These are phyloP conservation scores for Polydrusus pterygomalis DNA, from an alignment of 2,888 invertebrate genomes.

Conservation along the genomic window DNA sequence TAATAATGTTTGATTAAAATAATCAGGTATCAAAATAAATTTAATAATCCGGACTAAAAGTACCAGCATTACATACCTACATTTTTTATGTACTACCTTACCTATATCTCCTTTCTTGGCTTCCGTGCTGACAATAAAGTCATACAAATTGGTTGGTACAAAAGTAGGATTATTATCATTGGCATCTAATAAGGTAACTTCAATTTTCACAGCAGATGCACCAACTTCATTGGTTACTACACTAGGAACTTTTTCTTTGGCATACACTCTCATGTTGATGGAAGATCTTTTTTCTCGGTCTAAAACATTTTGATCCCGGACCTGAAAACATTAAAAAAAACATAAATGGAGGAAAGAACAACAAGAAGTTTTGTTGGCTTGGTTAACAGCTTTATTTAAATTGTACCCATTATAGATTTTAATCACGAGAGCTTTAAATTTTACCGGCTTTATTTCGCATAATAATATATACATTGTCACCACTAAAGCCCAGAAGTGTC, in stretches of 20 bases:
- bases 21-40: neutral
- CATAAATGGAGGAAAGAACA: too few species aligned
- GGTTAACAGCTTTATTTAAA: too few species aligned
- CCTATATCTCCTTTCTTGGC: slow-evolving; percentile 77
- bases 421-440: too few species aligned
- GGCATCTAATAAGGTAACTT: slow-evolving; percentile 89
- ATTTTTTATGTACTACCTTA: slow-evolving; percentile 5
- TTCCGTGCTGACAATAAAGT: slow-evolving; percentile 82
- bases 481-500: too few species aligned
- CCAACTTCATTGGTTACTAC: slow-evolving; percentile 76
- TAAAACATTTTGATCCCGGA: slow-evolving; percentile 78
- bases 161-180: slow-evolving; percentile 95
- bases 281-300: slow-evolving; percentile 86
- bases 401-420: too few species aligned
- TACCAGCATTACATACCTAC: too few species aligned
- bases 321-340: slow-evolving; percentile 60
- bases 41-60: too few species aligned
- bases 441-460: too few species aligned
- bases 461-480: too few species aligned
- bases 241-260: slow-evolving; percentile 84
- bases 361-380: too few species aligned
- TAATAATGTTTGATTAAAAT: too few species aligned
- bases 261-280: slow-evolving; percentile 84
- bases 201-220: slow-evolving; percentile 80
- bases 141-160: slow-evolving; percentile 87